A percentile compares a stretch with the other conserved stretches of the same genome.
Evolutionary conservation across 2,888 invertebrate genomes (phyloP).

Genomic region (Drosophila infuscata): DNA sequence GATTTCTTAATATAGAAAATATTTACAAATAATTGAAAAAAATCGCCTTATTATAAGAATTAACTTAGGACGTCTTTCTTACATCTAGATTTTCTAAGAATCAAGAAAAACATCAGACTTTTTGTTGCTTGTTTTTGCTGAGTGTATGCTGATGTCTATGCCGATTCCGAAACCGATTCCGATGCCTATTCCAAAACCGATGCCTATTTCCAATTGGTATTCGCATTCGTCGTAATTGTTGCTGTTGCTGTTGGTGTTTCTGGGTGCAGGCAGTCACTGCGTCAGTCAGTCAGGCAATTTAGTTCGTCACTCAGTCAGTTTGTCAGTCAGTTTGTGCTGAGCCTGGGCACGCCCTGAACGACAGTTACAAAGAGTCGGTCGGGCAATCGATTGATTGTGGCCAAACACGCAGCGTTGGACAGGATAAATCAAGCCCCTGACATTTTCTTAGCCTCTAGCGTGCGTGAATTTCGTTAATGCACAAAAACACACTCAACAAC

Average conservation of each 20-base stretch:
- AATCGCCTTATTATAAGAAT: too few relatives aligned
- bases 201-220: slow-evolving; percentile 37
- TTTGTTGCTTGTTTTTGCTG: background rate
- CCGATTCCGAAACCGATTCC: background rate
- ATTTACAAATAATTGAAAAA: too few relatives aligned
- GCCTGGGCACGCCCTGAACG: slow-evolving; percentile 77
- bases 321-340: slow-evolving; percentile 17
- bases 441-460: slow-evolving; percentile 71
- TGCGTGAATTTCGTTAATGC: slow-evolving; percentile 81
- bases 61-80: background rate
- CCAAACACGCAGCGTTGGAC: slow-evolving; percentile 80
- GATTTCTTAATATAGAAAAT: too few relatives aligned
- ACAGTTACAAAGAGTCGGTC: slow-evolving; percentile 77
- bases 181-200: background rate
- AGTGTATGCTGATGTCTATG: background rate
- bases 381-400: slow-evolving; percentile 79
- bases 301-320: slow-evolving; percentile 1
- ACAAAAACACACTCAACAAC: slow-evolving; percentile 35
- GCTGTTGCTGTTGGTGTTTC: slow-evolving; percentile 30
- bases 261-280: slow-evolving; percentile 55
- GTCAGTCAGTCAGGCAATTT: slow-evolving; percentile 5
- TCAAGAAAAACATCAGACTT: background rate
- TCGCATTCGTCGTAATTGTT: slow-evolving; percentile 53
- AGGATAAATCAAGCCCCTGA: slow-evolving; percentile 79
- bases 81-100: background rate